Percentiles rank a stretch among this genome's conserved stretches.
phyloP scores from a whole-genome alignment of 1,140 invertebrate species.

The Aphidius gifuensis region DNA sequence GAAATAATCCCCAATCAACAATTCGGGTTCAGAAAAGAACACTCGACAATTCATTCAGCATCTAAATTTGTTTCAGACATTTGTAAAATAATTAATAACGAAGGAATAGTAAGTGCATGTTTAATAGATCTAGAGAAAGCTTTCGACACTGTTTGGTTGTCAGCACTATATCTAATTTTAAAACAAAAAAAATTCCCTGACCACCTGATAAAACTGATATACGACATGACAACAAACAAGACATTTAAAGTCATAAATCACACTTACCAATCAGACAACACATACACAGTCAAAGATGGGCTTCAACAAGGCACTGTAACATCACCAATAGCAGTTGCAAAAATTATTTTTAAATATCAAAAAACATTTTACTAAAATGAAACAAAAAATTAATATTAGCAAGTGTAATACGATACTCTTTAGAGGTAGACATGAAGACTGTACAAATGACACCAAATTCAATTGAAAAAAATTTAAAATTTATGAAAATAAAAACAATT shows the following conservation, averaged over 20 bases:
- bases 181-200: conserved; percentile 9
- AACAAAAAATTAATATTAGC: too few species aligned
- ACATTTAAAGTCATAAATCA: conserved; percentile 8
- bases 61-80: conserved; percentile 16
- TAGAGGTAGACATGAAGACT: too few species aligned
- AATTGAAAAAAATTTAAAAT: too few species aligned
- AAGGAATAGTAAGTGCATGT: neutral
- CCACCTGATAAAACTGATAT: conserved; percentile 4
- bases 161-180: neutral
- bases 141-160: conserved; percentile 5
- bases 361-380: too few species aligned
- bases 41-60: conserved; percentile 17
- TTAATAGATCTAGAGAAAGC: conserved; percentile 14
- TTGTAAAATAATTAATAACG: neutral
- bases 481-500: too few species aligned
- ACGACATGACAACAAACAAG: conserved; percentile 9
- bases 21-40: conserved; percentile 16
- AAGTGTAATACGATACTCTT: too few species aligned
- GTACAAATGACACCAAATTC: too few species aligned
- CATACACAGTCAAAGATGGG: conserved; percentile 5
- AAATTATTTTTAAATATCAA: too few species aligned
- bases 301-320: conserved; percentile 22
- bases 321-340: conserved; percentile 10
- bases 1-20: conserved; percentile 17
- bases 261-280: neutral